These are phyloP conservation scores for Drepana arcuata DNA, from an alignment of 1,140 invertebrate species.

Conservation along the genomic window DNA sequence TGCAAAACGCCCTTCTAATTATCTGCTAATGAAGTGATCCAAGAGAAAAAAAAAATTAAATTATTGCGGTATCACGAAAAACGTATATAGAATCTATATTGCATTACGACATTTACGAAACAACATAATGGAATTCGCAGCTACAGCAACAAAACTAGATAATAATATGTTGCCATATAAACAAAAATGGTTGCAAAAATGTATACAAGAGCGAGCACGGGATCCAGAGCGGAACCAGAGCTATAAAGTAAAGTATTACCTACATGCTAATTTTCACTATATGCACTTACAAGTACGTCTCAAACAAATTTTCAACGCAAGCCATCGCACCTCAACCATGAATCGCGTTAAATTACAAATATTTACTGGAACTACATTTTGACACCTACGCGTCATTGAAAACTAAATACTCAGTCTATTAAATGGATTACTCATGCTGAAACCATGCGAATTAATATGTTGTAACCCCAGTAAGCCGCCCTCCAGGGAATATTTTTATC, in stretches of 20 bases:
- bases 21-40: too few relatives aligned
- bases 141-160: not conserved
- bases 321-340: slow-evolving; percentile 44
- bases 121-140: too few relatives aligned
- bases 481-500: slow-evolving; percentile 34
- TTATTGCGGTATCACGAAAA: too few relatives aligned
- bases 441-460: slow-evolving; percentile 19
- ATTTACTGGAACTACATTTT: slow-evolving; percentile 12
- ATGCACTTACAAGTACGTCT: slow-evolving; percentile 40
- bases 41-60: too few relatives aligned
- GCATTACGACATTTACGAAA: too few relatives aligned
- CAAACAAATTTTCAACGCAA: slow-evolving; percentile 58
- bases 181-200: slow-evolving; percentile 58
- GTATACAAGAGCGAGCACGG: slow-evolving; percentile 34
- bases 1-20: slow-evolving; percentile 17
- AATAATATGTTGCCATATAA: slow-evolving; percentile 39
- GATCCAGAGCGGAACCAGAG: slow-evolving; percentile 59
- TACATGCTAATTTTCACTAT: slow-evolving; percentile 66
- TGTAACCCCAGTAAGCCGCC: slow-evolving; percentile 54
- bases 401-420: slow-evolving; percentile 39
- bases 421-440: slow-evolving; percentile 29
- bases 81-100: too few relatives aligned
- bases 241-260: slow-evolving; percentile 61
- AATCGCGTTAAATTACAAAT: slow-evolving; percentile 28
- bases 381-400: slow-evolving; percentile 19